phyloP scores from a whole-genome alignment of 2,113 vertebrate species.

The Hydrochoerus hydrochaeris region DNA sequence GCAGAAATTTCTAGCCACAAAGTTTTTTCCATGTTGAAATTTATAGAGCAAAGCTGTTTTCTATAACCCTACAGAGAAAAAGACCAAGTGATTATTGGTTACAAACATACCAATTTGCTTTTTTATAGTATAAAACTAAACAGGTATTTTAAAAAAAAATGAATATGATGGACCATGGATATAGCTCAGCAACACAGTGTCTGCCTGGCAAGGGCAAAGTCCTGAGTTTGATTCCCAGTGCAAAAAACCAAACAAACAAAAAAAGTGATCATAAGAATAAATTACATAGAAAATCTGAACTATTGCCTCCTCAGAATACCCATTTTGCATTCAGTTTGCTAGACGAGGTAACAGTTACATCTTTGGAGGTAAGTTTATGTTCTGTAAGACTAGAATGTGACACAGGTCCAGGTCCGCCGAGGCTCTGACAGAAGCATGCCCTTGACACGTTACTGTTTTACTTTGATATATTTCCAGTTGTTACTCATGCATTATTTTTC shows the following conservation, averaged over 20 bases:
- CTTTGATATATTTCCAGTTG: neutral
- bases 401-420: conserved; percentile 44
- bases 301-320: neutral
- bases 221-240: too few species aligned
- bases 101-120: neutral
- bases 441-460: neutral
- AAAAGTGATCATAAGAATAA: neutral
- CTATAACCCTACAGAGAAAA: neutral
- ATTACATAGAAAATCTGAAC: neutral
- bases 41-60: neutral
- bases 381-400: neutral
- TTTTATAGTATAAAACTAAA: neutral
- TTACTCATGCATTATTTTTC: neutral
- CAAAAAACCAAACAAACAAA: neutral
- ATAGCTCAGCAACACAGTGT: too few species aligned
- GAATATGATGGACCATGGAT: too few species aligned
- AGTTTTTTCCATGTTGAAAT: neutral
- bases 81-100: neutral
- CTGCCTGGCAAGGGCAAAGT: too few species aligned
- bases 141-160: neutral
- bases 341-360: neutral
- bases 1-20: neutral
- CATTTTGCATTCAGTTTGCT: neutral
- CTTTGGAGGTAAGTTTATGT: neutral
- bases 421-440: conserved; percentile 10